These are phyloP conservation scores for Psettodes erumei DNA, from an alignment of 2,113 vertebrate genomes.

Conservation along the genomic window DNA sequence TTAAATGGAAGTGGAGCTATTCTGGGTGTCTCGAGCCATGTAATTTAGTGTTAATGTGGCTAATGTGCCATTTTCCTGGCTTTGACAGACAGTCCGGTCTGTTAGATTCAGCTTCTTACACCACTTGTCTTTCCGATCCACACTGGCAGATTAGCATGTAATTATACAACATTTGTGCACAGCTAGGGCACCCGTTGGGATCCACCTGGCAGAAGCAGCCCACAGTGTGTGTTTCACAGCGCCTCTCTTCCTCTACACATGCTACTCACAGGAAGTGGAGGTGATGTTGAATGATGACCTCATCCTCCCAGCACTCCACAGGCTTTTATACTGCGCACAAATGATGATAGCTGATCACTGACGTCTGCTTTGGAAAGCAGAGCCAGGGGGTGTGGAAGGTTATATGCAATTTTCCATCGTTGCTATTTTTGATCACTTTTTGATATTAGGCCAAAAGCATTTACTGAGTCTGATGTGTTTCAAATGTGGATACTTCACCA, in stretches of 20 bases:
- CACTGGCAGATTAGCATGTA: constrained; percentile 72
- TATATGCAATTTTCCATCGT: constrained; percentile 40
- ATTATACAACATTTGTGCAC: constrained; percentile 78
- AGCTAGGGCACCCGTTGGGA: constrained; percentile 63
- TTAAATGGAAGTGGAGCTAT: constrained; percentile 42
- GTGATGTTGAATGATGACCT: constrained; percentile 66
- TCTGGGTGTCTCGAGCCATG: constrained; percentile 18
- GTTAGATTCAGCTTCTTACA: constrained; percentile 28
- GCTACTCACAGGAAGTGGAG: constrained; percentile 60
- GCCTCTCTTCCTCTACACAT: constrained; percentile 71
- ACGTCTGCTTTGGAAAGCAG: constrained; percentile 24
- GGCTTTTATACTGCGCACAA: constrained; percentile 18
- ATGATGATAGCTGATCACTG: constrained; percentile 18
- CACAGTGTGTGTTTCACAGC: constrained; percentile 58
- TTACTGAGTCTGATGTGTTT: constrained; percentile 3
- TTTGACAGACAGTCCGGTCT: constrained; percentile 42
- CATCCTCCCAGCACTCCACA: constrained; percentile 30
- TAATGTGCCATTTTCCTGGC: constrained; percentile 49
- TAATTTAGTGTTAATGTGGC: constrained; percentile 58
- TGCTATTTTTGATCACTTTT: constrained; percentile 21
- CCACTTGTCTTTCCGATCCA: constrained; percentile 28
- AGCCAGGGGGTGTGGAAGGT: constrained; percentile 10
- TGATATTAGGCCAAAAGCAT: neutral
- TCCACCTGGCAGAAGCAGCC: constrained; percentile 61
- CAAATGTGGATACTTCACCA: neutral